phyloP scores from a whole-genome alignment of 2,797 vertebrate genomes.

The Sebastolobus alascanus region DNA sequence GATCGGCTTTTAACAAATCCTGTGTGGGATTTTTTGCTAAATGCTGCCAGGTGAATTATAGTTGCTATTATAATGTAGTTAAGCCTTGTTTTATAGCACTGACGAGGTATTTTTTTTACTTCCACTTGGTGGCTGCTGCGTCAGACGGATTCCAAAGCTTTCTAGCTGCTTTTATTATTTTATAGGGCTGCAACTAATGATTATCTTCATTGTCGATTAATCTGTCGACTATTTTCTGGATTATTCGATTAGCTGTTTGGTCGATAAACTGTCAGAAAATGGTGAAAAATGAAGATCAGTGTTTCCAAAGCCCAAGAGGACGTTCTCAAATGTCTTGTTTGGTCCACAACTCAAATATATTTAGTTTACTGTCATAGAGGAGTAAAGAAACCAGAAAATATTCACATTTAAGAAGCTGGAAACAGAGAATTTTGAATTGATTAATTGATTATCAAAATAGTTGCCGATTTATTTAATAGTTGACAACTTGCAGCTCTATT shows the following conservation, averaged over 20 bases:
- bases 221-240: too few species aligned
- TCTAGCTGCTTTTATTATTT: constrained; percentile 24
- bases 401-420: neutral
- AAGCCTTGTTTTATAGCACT: constrained; percentile 52
- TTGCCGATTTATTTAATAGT: too few species aligned
- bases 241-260: too few species aligned
- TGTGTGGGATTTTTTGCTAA: constrained; percentile 32
- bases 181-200: too few species aligned
- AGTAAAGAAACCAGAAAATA: neutral
- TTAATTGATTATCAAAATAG: too few species aligned
- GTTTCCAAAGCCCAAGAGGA: too few species aligned
- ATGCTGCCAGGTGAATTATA: constrained; percentile 53
- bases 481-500: too few species aligned
- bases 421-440: too few species aligned
- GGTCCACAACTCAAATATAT: neutral
- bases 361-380: neutral
- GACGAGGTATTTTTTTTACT: constrained; percentile 50
- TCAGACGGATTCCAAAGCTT: constrained; percentile 39
- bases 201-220: too few species aligned
- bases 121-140: constrained; percentile 31
- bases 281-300: too few species aligned
- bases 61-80: constrained; percentile 60
- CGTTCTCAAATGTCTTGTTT: too few species aligned
- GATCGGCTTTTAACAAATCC: constrained; percentile 44
- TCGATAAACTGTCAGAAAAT: too few species aligned